Evolutionary conservation across 2,888 invertebrate genomes (phyloP), one percentile per base, ranked within the genome.

Genomic region (Mythimna loreyi): DNA sequence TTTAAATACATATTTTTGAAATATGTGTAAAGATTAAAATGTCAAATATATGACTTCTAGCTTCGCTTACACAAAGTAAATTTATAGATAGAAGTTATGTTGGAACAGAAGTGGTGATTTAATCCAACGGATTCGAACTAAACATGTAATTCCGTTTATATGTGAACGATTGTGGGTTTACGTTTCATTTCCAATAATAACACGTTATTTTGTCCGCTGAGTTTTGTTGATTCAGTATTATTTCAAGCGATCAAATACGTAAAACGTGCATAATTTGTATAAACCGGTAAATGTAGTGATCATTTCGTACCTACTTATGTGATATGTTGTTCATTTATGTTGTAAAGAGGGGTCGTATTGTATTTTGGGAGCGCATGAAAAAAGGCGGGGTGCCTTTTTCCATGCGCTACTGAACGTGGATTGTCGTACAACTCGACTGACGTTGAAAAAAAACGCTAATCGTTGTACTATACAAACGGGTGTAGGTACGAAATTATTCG

Each of bases 141-240:
- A 56, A 71, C 33, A 43, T 33, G 16, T 2, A 52, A 58, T 43
- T 62, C 13, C 1, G 33, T 36, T 19, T 1, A 50, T 36, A 28
- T 49, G 16, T 43, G 19, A 11, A 21, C 36, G 19, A 11, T 19
- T 23, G 23, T 19, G 30, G 23, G 49, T 66, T 66, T 72, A 56
- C 45, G 21, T 72, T 73, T 56, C 49, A 72, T 73, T 73, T 66
- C 21, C 45, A 11, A 43, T 67, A 57, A 52, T 56, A 73, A 47
- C 56, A 73, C 13, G 16, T 25, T n/a, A 57, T 60, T 73, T 56
- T 57, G 13, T n/a, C 13, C 45, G 2, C 56, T 30, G 50, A 33
- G 30, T 52, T 66, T 56, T 43, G 40, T 25, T 64, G 33, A 49
- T 56, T 5, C n/a, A 25, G 11, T 45, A 45, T 55, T 73, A 56